A percentile compares a stretch with the other conserved stretches of the same genome.
phyloP scores from a whole-genome alignment of 2,113 vertebrate species.

The Alethe diademata region DNA sequence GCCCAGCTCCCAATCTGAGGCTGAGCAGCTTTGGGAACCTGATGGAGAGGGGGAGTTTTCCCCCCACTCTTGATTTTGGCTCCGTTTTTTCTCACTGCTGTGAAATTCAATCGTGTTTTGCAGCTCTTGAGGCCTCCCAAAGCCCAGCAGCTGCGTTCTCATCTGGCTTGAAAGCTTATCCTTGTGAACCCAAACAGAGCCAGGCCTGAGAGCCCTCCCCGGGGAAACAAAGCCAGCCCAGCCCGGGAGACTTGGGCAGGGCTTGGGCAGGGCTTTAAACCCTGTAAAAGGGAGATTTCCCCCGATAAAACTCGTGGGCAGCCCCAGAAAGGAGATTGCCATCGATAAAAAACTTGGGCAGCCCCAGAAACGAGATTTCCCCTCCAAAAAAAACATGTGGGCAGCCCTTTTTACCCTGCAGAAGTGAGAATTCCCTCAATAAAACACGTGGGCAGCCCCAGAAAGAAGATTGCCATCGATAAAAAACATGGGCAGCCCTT shows the following conservation, averaged over 20 bases:
- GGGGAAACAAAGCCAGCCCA: background rate
- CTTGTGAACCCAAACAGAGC: slow-evolving; percentile 22
- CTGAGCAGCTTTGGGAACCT: background rate
- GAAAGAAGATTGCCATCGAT: too few species aligned
- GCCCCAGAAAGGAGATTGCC: too few species aligned
- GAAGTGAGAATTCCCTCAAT: background rate
- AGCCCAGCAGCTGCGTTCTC: slow-evolving; percentile 68
- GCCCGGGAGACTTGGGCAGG: background rate
- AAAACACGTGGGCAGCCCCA: background rate
- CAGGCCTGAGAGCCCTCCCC: background rate
- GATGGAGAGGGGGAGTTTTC: background rate
- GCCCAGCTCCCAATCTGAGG: background rate
- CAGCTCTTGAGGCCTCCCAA: slow-evolving; percentile 47
- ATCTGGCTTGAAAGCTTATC: slow-evolving; percentile 61
- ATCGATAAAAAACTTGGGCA: too few species aligned
- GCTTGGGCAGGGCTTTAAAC: background rate
- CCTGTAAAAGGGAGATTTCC: background rate
- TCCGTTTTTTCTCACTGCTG: slow-evolving; percentile 9
- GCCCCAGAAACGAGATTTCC: background rate
- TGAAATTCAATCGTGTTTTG: slow-evolving; percentile 67
- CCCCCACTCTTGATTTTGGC: background rate
- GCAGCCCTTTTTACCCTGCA: background rate
- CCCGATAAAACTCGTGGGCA: accelerated
- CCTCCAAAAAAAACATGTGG: background rate
- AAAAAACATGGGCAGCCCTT: too few species aligned